Evolutionary conservation across 2,113 vertebrate species (phyloP).

Genomic region (Glaucomys volans): DNA sequence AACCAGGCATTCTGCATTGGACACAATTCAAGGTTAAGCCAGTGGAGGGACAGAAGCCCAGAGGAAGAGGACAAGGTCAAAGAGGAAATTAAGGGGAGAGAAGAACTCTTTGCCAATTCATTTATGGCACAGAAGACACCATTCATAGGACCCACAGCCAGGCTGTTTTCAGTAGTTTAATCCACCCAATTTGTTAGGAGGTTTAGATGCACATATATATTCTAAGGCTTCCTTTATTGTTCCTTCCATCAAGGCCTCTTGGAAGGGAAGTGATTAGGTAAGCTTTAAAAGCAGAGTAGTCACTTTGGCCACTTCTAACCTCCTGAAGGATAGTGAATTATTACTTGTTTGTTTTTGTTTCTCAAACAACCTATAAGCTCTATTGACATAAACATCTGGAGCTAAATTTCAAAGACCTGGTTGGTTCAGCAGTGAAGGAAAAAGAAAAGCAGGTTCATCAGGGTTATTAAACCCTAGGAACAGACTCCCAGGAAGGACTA

Average conservation of each 20-base stretch:
- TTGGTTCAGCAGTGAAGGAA: background rate
- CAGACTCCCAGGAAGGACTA: background rate
- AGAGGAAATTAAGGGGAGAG: background rate
- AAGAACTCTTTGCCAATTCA: background rate
- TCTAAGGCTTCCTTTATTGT: background rate
- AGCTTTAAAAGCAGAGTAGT: background rate
- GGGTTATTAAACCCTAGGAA: background rate
- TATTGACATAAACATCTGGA: background rate
- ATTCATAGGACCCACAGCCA: background rate
- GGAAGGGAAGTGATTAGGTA: background rate
- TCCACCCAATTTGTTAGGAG: background rate
- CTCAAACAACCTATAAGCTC: background rate
- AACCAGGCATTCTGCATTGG: conserved; percentile 96
- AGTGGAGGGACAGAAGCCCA: background rate
- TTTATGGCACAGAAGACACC: background rate
- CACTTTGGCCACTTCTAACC: conserved; percentile 13
- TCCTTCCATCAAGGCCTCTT: background rate
- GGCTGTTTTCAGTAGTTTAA: background rate
- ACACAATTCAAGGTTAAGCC: conserved; percentile 62
- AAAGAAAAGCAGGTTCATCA: background rate
- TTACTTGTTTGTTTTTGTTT: conserved; percentile 6
- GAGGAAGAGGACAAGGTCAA: background rate
- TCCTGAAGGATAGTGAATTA: background rate
- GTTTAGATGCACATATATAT: background rate
- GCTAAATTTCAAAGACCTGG: background rate